Base-by-base conservation (phyloP, 2,888 invertebrate species). In the Caenorhabditis sp. region DNA sequence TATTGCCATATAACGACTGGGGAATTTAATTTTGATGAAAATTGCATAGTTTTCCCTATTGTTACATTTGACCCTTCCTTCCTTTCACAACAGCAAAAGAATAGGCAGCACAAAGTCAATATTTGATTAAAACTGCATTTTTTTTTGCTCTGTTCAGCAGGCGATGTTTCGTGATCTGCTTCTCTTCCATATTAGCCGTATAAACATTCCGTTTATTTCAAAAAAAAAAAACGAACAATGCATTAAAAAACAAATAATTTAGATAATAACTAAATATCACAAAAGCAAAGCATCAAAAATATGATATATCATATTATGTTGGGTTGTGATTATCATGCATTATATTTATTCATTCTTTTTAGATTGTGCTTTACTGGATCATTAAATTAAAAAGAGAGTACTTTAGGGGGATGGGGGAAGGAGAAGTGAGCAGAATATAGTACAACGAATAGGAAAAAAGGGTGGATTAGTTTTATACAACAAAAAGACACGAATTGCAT, bases 101-200 rank as follows among this genome's bases (percentile, higher is more conserved):
- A 54, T 54, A 63, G 60, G 66, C 63, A 67, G 71, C 71, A 67
- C 71, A 67, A 67, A 58, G 71, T 71, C 71, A 71, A 71, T 71
- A 71, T 71, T 71, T 71, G 71, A 66, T 67, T 67, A 67, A 64
- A 67, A 64, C 67, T 67, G 60, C 60, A 26, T 59, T 65, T 58
- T 25, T 56, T 20, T 50, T 31, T 59, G 49, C 56, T 43, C 36
- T 53, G 31, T 31, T 31, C 31, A 31, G 31, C 31, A 31, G 31
- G 10, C 31, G 62, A 66, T 70, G 65, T 43, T 59, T 71, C 67
- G 71, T 71, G 67, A 71, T 54, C 59, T 59, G 54, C 65, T 59
- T 59, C 65, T 63, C 43, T 49, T 36, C 53, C 52, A 27, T 52
- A 59, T 61, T 63, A 69, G 59, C 59, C 57, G 49, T 26, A 36